phyloP scores from a whole-genome alignment of 2,797 vertebrate genomes.

The Strix occidentalis region DNA sequence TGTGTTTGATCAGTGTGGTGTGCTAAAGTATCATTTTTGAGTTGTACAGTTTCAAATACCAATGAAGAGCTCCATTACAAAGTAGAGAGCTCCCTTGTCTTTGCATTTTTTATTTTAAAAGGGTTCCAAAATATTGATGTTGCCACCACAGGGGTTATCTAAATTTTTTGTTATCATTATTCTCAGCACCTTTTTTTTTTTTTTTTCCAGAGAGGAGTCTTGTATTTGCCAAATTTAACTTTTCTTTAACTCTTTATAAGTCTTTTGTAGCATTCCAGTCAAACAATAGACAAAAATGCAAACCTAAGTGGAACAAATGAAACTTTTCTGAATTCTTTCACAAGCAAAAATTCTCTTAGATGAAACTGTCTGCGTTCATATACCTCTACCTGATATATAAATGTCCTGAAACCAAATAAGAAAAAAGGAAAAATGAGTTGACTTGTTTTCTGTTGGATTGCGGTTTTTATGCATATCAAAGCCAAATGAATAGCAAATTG shows the following conservation, averaged over 20 bases:
- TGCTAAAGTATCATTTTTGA: neutral
- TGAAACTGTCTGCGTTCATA: slow-evolving; percentile 51
- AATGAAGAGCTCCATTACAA: slow-evolving; percentile 10
- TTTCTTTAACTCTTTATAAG: slow-evolving; percentile 22
- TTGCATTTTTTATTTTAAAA: slow-evolving; percentile 48
- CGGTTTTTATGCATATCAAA: slow-evolving; percentile 71
- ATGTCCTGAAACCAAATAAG: slow-evolving; percentile 73
- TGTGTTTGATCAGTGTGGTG: slow-evolving; percentile 38
- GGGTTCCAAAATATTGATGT: slow-evolving; percentile 47
- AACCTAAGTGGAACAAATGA: slow-evolving; percentile 71
- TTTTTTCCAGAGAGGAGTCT: neutral
- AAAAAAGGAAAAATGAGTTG: slow-evolving; percentile 65
- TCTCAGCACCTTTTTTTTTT: neutral
- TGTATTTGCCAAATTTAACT: slow-evolving; percentile 51
- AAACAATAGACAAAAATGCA: slow-evolving; percentile 69
- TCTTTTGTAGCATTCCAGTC: slow-evolving; percentile 32
- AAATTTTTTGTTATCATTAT: slow-evolving; percentile 35
- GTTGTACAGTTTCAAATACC: slow-evolving; percentile 45
- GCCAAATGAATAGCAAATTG: slow-evolving; percentile 68
- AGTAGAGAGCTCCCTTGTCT: slow-evolving; percentile 18
- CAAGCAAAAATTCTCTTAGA: slow-evolving; percentile 72
- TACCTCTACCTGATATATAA: slow-evolving; percentile 66
- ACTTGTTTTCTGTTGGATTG: slow-evolving; percentile 71
- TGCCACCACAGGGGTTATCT: slow-evolving; percentile 34
- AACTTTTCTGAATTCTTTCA: slow-evolving; percentile 70